Conservation (phyloP, 2,888 invertebrate species). For the Tetranychus truncatus region DNA sequence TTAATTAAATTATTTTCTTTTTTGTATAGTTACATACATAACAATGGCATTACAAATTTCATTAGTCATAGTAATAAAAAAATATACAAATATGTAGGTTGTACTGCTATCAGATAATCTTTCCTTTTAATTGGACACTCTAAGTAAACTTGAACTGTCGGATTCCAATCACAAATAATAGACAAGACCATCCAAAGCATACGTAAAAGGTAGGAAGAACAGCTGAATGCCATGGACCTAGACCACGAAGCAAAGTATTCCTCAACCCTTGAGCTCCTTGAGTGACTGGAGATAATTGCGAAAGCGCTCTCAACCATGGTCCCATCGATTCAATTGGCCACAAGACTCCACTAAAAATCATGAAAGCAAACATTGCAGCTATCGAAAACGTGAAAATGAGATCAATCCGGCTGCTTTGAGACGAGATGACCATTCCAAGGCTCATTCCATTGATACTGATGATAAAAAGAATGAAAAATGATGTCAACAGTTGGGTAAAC, state of each 20-base stretch:
- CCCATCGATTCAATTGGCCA: constrained; percentile 95
- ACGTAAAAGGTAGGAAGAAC: background rate
- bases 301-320: constrained; percentile 50
- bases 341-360: constrained; percentile 48
- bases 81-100: no score
- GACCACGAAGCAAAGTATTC: constrained; percentile 2
- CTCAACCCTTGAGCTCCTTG: constrained; percentile 27
- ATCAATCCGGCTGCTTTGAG: background rate
- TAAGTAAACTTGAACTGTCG: background rate
- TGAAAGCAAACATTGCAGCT: constrained; percentile 6
- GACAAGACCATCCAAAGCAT: background rate
- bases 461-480: constrained; percentile 56
- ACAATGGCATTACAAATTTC: no score
- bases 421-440: constrained; percentile 77
- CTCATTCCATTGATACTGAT: constrained; percentile 91
- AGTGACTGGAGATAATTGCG: constrained; percentile 51
- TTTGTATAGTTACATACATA: no score
- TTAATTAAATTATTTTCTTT: no score
- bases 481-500: background rate
- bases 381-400: background rate
- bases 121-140: no score
- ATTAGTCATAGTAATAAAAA: no score
- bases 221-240: background rate
- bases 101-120: no score
- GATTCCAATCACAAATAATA: constrained; percentile 1